Base-by-base conservation (phyloP, 2,113 vertebrate species). In the Mungos mungo region DNA sequence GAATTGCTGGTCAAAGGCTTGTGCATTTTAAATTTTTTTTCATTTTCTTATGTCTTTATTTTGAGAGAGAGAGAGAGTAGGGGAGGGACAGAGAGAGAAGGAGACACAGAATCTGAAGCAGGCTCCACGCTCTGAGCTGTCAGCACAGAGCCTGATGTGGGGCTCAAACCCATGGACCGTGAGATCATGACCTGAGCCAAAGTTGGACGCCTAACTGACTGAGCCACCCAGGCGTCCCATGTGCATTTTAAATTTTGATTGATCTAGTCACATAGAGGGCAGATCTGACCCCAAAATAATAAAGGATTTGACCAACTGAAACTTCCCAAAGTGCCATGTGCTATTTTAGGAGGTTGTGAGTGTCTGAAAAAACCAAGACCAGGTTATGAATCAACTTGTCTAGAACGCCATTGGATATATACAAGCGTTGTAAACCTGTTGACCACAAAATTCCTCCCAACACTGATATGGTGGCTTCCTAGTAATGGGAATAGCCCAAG, bases 241-340 rank as follows among this genome's bases (percentile, higher is more conserved):
- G 27, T 65, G 23, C 31, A 41, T 71, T 85, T 94, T 80, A 18
- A 47, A 81, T 88, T 88, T 69, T 72, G 15, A 81, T 31, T 83
- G 41, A 54, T 60, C 50, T 3, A 54, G 31, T 12, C 77, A 91
- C 52, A 77, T 41, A 69, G 31, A 29, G 23, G n/a, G 23, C 41
- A 60, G 63, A 90, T 63, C 94, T 79, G 68, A 47, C 47, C 68
- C 50, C 69, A 50, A 77, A 90, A 19, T 47, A 50, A 88, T 18
- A 79, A 93, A 66, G 16, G 81, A 79, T 91, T 96, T 95, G 57
- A 93, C 35, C 72, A 81, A 76, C 33, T 57, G 5, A 69, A 87
- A 87, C 31, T 80, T 45, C 41, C 45, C 74, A 25, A 66, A 92
- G 41, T 63, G 52, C 8, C 57, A 12, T 31, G 41, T 15, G 23